phyloP scores from a whole-genome alignment of 2,888 invertebrate species.

The Trichopria drosophilae region DNA sequence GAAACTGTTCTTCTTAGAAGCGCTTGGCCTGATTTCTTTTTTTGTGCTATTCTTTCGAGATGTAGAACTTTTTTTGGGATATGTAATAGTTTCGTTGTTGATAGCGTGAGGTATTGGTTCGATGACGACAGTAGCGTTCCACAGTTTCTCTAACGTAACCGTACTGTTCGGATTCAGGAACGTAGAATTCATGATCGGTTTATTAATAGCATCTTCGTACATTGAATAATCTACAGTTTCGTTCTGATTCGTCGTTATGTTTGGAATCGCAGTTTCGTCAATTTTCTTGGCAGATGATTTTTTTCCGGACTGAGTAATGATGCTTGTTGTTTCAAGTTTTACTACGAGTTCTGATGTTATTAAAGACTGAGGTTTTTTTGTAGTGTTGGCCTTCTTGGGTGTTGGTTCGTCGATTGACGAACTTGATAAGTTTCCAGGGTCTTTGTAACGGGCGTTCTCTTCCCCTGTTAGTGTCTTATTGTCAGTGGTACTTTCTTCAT shows the following conservation, averaged over 20 bases:
- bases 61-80: conserved; percentile 33
- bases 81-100: conserved; percentile 46
- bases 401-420: conserved; percentile 25
- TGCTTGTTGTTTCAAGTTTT: too few species aligned
- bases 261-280: too few species aligned
- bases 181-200: conserved; percentile 53
- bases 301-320: too few species aligned
- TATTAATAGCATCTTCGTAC: conserved; percentile 54
- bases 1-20: not conserved
- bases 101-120: conserved; percentile 38
- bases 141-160: conserved; percentile 37
- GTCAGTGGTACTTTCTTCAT: too few species aligned
- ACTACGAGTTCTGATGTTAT: too few species aligned
- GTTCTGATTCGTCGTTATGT: too few species aligned
- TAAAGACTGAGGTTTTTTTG: too few species aligned
- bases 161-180: conserved; percentile 48
- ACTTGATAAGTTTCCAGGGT: too few species aligned
- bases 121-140: conserved; percentile 49
- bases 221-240: conserved; percentile 47
- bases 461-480: too few species aligned
- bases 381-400: conserved; percentile 33
- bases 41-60: conserved; percentile 19
- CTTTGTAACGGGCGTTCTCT: too few species aligned
- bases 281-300: conserved; percentile 8
- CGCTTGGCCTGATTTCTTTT: conserved; percentile 16